phyloP scores from a whole-genome alignment of 2,888 invertebrate genomes.

The Scaeva pyrastri region DNA sequence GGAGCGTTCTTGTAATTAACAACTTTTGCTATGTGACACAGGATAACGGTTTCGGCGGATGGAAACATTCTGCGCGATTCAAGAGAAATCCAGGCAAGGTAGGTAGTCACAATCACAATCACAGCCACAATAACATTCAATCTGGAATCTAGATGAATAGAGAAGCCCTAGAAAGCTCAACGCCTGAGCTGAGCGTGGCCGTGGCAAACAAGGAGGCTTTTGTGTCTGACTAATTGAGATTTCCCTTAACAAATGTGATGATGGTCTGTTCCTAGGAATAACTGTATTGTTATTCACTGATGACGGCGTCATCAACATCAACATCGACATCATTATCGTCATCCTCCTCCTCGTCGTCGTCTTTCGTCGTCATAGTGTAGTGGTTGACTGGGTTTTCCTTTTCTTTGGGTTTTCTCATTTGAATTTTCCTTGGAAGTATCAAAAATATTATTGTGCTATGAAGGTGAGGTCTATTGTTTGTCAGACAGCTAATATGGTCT shows the following conservation, averaged over 20 bases:
- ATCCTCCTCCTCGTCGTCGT: not conserved
- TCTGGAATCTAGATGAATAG: slow-evolving; percentile 10
- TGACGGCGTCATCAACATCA: slow-evolving; percentile 40
- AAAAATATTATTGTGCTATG: slow-evolving; percentile 18
- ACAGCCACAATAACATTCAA: slow-evolving; percentile 18
- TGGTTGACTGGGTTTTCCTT: slow-evolving; percentile 58
- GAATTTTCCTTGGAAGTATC: slow-evolving; percentile 62
- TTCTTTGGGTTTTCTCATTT: slow-evolving; percentile 70
- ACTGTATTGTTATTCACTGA: slow-evolving; percentile 58
- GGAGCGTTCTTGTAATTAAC: slow-evolving; percentile 54
- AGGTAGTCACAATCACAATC: slow-evolving; percentile 23
- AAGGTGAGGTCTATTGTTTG: slow-evolving; percentile 60
- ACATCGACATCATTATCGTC: not conserved
- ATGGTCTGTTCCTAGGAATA: slow-evolving; percentile 60
- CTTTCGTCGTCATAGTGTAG: slow-evolving; percentile 22
- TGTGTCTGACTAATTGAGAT: slow-evolving; percentile 75
- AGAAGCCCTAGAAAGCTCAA: slow-evolving; percentile 66
- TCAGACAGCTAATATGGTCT: slow-evolving; percentile 68
- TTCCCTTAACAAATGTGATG: slow-evolving; percentile 67
- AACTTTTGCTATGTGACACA: slow-evolving; percentile 22
- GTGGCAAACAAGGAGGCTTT: slow-evolving; percentile 61
- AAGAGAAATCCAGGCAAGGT: not conserved
- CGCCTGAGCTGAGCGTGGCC: not conserved
- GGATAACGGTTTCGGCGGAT: slow-evolving; percentile 25
- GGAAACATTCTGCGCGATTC: slow-evolving; percentile 21